Percentiles rank a stretch among this genome's conserved stretches.
Conservation (phyloP, 2,888 invertebrate genomes). For the Criorhina ranunculi region DNA sequence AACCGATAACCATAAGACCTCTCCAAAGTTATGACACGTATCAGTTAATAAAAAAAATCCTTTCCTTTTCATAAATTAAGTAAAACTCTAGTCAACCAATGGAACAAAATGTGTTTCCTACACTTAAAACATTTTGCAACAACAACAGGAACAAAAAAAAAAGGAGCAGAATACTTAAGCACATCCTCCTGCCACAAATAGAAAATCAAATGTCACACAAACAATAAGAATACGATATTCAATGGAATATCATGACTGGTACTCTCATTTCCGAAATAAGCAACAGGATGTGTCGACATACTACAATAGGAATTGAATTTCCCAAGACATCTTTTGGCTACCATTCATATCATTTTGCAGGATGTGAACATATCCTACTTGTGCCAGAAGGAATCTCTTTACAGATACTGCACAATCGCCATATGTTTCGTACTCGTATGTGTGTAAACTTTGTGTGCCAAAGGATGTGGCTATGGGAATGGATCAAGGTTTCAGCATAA, state of each 20-base stretch:
- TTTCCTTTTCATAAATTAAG: neutral
- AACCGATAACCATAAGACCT: neutral
- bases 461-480: conserved; percentile 53
- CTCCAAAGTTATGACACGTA: neutral
- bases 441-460: conserved; percentile 46
- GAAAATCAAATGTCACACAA: conserved; percentile 67
- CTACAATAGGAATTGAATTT: conserved; percentile 75
- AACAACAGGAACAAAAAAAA: conserved; percentile 47
- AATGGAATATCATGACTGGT: conserved; percentile 66
- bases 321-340: conserved; percentile 70
- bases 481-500: conserved; percentile 47
- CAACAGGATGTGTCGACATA: conserved; percentile 75
- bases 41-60: neutral
- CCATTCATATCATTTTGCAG: conserved; percentile 69
- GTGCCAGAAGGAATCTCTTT: conserved; percentile 54
- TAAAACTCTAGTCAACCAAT: conserved; percentile 26
- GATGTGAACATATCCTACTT: conserved; percentile 68
- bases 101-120: conserved; percentile 24
- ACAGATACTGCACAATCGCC: conserved; percentile 42
- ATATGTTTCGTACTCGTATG: conserved; percentile 22
- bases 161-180: conserved; percentile 31
- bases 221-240: conserved; percentile 59
- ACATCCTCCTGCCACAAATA: conserved; percentile 51
- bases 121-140: conserved; percentile 50
- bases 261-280: conserved; percentile 74